A percentile compares a stretch with the other conserved stretches of the same genome.
These are phyloP conservation scores for Trichonephila inaurata DNA, from an alignment of 1,140 invertebrate genomes.

Conservation along the genomic window DNA sequence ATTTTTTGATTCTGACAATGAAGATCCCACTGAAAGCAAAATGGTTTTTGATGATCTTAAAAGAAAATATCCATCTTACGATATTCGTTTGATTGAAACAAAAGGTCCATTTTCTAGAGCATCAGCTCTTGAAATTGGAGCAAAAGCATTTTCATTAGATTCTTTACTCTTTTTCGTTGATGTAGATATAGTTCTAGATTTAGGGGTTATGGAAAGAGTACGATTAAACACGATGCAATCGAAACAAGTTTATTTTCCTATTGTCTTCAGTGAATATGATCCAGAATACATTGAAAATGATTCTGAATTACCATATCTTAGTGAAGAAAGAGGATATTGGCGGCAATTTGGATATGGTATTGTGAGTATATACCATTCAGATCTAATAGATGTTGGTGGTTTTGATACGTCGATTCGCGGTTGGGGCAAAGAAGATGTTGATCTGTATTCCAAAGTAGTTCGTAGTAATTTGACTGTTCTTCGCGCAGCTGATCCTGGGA, in stretches of 20 bases:
- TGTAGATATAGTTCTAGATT: constrained; percentile 92
- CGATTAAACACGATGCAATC: constrained; percentile 89
- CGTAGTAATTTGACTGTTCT: constrained; percentile 85
- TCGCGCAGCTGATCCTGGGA: constrained; percentile 89
- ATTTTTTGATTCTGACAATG: constrained; percentile 84
- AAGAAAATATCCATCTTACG: constrained; percentile 77
- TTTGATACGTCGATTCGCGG: constrained; percentile 95
- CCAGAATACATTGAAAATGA: constrained; percentile 82
- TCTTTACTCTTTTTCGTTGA: constrained; percentile 92
- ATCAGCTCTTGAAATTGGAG: constrained; percentile 87
- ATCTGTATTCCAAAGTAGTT: constrained; percentile 91
- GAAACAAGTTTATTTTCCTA: constrained; percentile 95
- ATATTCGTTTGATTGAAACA: constrained; percentile 81
- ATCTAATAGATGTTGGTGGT: constrained; percentile 90
- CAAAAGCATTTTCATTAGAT: constrained; percentile 80
- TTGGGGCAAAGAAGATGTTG: constrained; percentile 97
- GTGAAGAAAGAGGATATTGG: constrained; percentile 91
- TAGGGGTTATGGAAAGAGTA: constrained; percentile 86
- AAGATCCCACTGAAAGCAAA: constrained; percentile 78
- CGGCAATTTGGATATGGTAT: constrained; percentile 98
- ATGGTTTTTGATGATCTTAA: constrained; percentile 79
- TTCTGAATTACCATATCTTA: constrained; percentile 80
- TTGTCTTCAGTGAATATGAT: constrained; percentile 98
- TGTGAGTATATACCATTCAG: constrained; percentile 92
- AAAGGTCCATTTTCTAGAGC: constrained; percentile 90